Percentiles rank a stretch among this genome's conserved stretches.
Conservation (phyloP, 1,140 invertebrate genomes). For the Lucilia cuprina region DNA sequence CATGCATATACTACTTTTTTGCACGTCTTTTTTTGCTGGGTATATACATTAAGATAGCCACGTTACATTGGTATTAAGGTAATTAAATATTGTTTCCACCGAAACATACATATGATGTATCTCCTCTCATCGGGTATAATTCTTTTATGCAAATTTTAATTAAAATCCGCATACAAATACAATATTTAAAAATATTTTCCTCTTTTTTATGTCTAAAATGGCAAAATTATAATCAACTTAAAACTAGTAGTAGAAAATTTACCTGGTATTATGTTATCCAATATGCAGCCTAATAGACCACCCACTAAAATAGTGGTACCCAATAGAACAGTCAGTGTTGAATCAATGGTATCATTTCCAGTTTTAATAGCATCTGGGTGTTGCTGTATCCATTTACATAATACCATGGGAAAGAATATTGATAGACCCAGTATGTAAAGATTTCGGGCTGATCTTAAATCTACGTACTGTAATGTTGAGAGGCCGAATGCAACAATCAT, state of each 20-base stretch:
- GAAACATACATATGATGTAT: no score
- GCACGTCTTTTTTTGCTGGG: no score
- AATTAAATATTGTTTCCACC: no score
- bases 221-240: no score
- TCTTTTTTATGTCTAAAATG: no score
- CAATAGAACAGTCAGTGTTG: slow-evolving; percentile 79
- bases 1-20: no score
- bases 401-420: slow-evolving; percentile 81
- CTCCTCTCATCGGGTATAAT: no score
- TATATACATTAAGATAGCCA: no score
- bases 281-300: slow-evolving; percentile 77
- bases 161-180: no score
- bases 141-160: no score
- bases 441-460: slow-evolving; percentile 83
- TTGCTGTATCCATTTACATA: slow-evolving; percentile 78
- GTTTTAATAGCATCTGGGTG: slow-evolving; percentile 74
- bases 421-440: slow-evolving; percentile 89
- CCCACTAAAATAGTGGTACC: slow-evolving; percentile 87
- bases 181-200: no score
- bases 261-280: slow-evolving; percentile 90
- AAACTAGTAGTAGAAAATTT: slow-evolving; percentile 37
- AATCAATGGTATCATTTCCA: slow-evolving; percentile 74
- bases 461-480: slow-evolving; percentile 82
- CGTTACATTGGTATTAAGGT: no score
- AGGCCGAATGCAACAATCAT: slow-evolving; percentile 85